phyloP scores from a whole-genome alignment of 2,888 invertebrate species.

The Hydriomena furcata region DNA sequence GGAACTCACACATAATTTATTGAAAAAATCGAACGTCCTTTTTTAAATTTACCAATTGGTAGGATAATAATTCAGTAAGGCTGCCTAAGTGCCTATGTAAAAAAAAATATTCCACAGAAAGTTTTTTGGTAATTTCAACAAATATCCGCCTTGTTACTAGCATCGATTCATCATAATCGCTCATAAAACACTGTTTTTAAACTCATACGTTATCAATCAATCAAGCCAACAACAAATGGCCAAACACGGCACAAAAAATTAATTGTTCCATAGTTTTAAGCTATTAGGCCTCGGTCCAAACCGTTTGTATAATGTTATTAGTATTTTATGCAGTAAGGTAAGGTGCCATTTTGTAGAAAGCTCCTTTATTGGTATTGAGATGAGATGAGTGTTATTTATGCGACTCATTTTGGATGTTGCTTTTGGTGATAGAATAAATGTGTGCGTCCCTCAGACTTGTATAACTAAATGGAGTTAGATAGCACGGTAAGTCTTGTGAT shows the following conservation, averaged over 20 bases:
- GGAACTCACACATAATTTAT: too few species aligned
- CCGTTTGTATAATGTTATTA: constrained; percentile 38
- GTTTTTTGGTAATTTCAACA: too few species aligned
- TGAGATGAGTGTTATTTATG: constrained; percentile 35
- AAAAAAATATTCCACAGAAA: too few species aligned
- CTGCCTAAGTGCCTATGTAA: too few species aligned
- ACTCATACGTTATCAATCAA: constrained; percentile 18
- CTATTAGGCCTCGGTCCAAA: constrained; percentile 33
- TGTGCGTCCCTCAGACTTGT: too few species aligned
- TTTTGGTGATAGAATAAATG: constrained; percentile 24
- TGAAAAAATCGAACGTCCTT: too few species aligned
- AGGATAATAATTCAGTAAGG: too few species aligned
- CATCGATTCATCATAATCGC: neutral
- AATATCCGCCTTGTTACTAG: neutral
- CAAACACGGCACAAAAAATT: constrained; percentile 30
- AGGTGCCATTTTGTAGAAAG: constrained; percentile 14
- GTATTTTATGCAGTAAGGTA: constrained; percentile 35
- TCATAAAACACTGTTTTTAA: constrained; percentile 1
- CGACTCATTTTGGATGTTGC: constrained; percentile 30
- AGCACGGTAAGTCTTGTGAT: too few species aligned
- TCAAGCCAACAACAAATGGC: constrained; percentile 28
- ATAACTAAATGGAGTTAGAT: too few species aligned
- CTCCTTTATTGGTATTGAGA: constrained; percentile 39
- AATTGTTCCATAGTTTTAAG: constrained; percentile 31
- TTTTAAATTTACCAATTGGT: too few species aligned